Percentiles rank a stretch among this genome's conserved stretches.
Evolutionary conservation across 2,113 vertebrate species (phyloP).

Genomic region (Grus americana): DNA sequence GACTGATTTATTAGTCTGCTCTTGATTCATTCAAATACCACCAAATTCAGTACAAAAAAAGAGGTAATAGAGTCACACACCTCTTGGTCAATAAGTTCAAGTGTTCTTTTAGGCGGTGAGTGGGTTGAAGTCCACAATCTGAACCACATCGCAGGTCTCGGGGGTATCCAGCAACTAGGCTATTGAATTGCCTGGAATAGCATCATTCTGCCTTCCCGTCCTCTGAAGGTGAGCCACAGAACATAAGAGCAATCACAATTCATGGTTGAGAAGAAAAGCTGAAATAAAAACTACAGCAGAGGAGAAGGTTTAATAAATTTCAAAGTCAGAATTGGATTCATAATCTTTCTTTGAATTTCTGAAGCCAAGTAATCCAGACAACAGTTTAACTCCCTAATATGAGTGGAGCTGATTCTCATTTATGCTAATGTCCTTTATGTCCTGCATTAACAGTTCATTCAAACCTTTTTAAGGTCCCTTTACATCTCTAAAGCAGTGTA

Average conservation of each 20-base stretch:
- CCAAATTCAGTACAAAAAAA: not conserved
- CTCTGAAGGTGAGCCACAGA: not conserved
- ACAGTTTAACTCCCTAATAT: not conserved
- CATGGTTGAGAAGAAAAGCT: not conserved
- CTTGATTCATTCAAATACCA: not conserved
- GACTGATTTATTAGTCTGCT: not conserved
- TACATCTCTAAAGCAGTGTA: not conserved
- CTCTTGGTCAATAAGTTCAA: not conserved
- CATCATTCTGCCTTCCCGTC: not conserved
- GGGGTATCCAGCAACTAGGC: not conserved
- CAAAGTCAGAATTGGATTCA: not conserved
- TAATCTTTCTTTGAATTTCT: not conserved
- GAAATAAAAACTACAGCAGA: not conserved
- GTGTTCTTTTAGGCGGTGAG: not conserved
- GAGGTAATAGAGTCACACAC: not conserved
- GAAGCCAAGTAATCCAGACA: not conserved
- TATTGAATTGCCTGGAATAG: not conserved
- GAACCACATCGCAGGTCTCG: not conserved
- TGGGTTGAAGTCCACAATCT: not conserved
- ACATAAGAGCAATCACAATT: not conserved
- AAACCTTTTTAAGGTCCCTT: not conserved
- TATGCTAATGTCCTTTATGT: not conserved
- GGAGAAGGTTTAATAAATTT: not conserved
- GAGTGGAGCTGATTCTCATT: not conserved
- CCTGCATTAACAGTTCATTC: slow-evolving; percentile 15